Evolutionary conservation across 2,888 invertebrate species (phyloP).

Genomic region (Nasonovia ribisnigri): DNA sequence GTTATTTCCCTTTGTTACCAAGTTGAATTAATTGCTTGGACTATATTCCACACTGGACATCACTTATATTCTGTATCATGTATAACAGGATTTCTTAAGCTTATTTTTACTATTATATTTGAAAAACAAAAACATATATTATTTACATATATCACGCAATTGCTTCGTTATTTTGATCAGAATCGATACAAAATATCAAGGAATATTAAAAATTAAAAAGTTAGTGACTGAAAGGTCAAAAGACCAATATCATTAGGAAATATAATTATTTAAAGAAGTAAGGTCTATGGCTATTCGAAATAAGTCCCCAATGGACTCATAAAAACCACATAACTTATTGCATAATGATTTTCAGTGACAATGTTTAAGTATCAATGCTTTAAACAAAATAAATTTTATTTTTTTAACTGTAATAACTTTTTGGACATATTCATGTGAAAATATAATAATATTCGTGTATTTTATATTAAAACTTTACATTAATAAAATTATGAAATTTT

Average conservation of each 20-base stretch:
- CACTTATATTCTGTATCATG: neutral
- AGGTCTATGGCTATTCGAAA: neutral
- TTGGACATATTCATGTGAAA: conserved; percentile 27
- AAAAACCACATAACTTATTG: neutral
- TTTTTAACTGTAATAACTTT: conserved; percentile 17
- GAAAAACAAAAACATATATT: neutral
- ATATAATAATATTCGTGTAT: conserved; percentile 47
- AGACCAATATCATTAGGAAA: neutral
- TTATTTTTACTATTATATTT: neutral
- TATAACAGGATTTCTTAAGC: neutral
- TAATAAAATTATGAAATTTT: conserved; percentile 39
- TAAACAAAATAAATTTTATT: neutral
- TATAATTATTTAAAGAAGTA: neutral
- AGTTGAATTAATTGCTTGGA: no score
- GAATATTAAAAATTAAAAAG: neutral
- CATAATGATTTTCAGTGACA: neutral
- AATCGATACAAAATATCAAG: neutral
- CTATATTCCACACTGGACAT: no score
- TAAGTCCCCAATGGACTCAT: neutral
- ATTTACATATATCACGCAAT: neutral
- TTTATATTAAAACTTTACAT: conserved; percentile 23
- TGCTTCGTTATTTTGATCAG: neutral
- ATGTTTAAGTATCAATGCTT: neutral
- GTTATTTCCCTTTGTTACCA: no score
- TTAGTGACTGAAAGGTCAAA: neutral